These are phyloP conservation scores for Plebejus argus DNA, from an alignment of 2,888 invertebrate genomes.

Conservation along the genomic window DNA sequence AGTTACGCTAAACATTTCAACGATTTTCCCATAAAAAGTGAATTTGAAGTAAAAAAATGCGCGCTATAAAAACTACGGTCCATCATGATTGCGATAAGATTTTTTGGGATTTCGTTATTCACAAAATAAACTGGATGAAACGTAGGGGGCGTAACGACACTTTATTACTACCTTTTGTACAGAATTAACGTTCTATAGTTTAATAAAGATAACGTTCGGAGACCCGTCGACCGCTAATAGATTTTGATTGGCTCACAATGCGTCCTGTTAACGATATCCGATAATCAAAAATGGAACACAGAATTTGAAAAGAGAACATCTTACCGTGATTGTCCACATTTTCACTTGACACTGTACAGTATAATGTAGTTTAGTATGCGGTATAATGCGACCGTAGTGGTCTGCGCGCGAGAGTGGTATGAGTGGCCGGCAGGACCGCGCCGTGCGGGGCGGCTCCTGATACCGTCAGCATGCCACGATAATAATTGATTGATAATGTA, in stretches of 20 bases:
- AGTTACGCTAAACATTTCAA: background rate
- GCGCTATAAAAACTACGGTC: background rate
- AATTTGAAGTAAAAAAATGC: background rate
- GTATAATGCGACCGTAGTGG: slow-evolving; percentile 2
- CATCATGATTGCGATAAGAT: background rate
- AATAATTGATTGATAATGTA: slow-evolving; percentile 4
- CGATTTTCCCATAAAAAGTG: background rate
- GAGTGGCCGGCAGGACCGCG: background rate
- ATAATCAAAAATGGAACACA: slow-evolving; percentile 26
- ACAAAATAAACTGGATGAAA: background rate
- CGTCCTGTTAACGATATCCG: slow-evolving; percentile 47
- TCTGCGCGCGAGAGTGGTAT: slow-evolving; percentile 7
- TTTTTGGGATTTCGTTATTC: background rate
- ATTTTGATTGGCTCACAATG: slow-evolving; percentile 74
- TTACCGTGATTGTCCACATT: slow-evolving; percentile 39
- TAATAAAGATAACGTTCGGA: slow-evolving; percentile 25
- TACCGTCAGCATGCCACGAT: slow-evolving; percentile 5
- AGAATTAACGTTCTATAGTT: slow-evolving; percentile 22
- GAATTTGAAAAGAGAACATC: slow-evolving; percentile 31
- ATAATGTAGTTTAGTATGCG: background rate
- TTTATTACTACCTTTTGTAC: slow-evolving; percentile 59
- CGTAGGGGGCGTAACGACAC: slow-evolving; percentile 55
- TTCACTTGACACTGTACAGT: slow-evolving; percentile 37
- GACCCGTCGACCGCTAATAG: slow-evolving; percentile 64
- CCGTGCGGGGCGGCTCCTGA: slow-evolving; percentile 11